Evolutionary conservation across 64 coral and sea anemone genomes (phyloP), one percentile per base, ranked within the genome.

Genomic region (Pocillopora damicornis): DNA sequence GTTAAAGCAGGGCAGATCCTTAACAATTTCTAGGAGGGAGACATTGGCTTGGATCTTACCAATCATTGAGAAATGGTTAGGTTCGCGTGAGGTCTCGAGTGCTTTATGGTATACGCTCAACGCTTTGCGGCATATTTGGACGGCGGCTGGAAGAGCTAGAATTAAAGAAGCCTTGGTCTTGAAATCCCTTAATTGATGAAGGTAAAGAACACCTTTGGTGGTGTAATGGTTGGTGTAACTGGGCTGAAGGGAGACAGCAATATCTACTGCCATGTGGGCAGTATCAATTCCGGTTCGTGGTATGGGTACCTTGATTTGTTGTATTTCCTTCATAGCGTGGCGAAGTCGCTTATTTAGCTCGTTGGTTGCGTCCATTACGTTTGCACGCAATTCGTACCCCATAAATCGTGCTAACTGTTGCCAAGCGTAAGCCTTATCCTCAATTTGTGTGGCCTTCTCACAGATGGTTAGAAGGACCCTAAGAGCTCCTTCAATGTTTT

Each of bases 341-440:
- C 67, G 61, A 15, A 78, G 76, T 67, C 59, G 75, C 5, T 69
- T 59, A 60, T 66, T 17, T 37, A 63, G 36, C 7, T 65, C 59
- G 68, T 88, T 42, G 11, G 12, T 63, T 58, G 18, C 35, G 61
- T 88, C 73, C 60, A 88, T 78, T 79, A 78, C 75, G 26, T 88
- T 75, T 35, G 60, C 60, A 56, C 58, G 60, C 76, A 88, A 78
- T 34, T 88, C 87, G 42, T 78, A 66, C 2, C 74, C 87, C 59
- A 88, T 77, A 59, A 88, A 88, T 36, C 87, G 71, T 15, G 87
- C 87, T 8, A 88, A 30, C 63, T 88, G 87, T 37, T 88, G 87
- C 87, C 87, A 88, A 51, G 87, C 75, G 61, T 88, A 88, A 42
- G 87, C 75, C 75, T 91, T 91, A 8, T 90, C 56, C 1, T 77